Evolutionary conservation across 2,113 vertebrate species (phyloP), one percentile per base, ranked within the genome.

Genomic region (Pipra filicauda): DNA sequence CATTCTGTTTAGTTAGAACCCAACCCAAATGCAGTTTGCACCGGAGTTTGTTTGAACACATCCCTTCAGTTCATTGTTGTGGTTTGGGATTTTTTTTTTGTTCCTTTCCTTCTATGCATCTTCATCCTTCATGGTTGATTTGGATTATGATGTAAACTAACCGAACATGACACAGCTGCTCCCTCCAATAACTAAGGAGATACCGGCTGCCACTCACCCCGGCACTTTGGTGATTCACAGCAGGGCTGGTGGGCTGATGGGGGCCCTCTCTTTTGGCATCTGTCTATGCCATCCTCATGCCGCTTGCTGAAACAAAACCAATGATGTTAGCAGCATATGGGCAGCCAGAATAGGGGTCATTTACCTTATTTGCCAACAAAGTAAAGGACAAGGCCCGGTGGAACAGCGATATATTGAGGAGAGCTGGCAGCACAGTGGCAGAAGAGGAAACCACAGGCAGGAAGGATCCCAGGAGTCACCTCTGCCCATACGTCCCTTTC

Each of bases 81-180:
- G 72, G 30, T 18, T 35, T 0, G 5, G 49, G 35, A 33, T 58
- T 22, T 70, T 44, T 28, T 44, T 65, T 82, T 54, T 49, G 31
- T 27, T 6, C 9, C 2, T 71, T 88, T 71, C 73, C n/a, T 95
- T 91, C 92, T 75, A 72, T 70, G 83, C 80, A 75, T 95, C 94
- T 96, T 96, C 96, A 89, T 97, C 96, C 96, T 97, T 96, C 96
- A 97, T 97, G 96, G 96, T 95, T 96, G 96, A 93, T 95, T 96
- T 96, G 88, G 92, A 75, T 96, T 95, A 96, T 97, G 96, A 97
- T 97, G 96, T 97, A 96, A 97, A 85, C 96, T 95, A 93, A 97
- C 15, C 3, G 57, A 97, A 97, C 96, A 15, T 96, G 96, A 97
- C 96, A 95, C 96, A 97, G 95, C 96, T 97, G 96, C 96, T 97